These are phyloP conservation scores for Ephialtes manifestator DNA, from an alignment of 2,888 invertebrate species.

Conservation along the genomic window DNA sequence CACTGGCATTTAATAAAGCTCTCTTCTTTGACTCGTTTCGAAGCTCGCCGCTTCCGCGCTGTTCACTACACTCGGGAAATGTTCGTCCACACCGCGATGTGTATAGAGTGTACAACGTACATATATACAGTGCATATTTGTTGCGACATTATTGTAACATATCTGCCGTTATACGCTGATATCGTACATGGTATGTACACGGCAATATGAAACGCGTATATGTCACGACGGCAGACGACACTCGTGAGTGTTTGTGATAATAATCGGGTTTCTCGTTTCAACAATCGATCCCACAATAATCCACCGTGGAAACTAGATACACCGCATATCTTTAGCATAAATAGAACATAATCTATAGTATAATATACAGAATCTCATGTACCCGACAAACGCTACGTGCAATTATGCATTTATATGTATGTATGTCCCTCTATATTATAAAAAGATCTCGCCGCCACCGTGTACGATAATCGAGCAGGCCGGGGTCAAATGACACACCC, in stretches of 20 bases:
- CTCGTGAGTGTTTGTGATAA: slow-evolving; percentile 17
- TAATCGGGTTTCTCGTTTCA: slow-evolving; percentile 52
- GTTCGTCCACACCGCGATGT: slow-evolving; percentile 1
- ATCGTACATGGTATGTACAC: background rate
- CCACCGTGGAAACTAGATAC: slow-evolving; percentile 45
- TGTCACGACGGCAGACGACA: slow-evolving; percentile 43
- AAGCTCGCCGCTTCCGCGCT: slow-evolving; percentile 18
- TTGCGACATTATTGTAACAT: slow-evolving; percentile 53
- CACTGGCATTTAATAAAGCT: slow-evolving; percentile 59
- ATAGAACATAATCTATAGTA: background rate
- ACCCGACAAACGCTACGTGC: background rate
- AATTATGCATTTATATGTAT: slow-evolving; percentile 4
- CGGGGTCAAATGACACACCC: no score
- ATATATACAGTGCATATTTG: slow-evolving; percentile 44
- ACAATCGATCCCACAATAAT: slow-evolving; percentile 55
- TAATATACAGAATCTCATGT: background rate
- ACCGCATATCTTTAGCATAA: slow-evolving; percentile 12
- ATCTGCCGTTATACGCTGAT: slow-evolving; percentile 28
- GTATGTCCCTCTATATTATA: no score
- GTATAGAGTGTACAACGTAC: slow-evolving; percentile 8
- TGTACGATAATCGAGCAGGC: no score
- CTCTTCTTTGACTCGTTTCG: slow-evolving; percentile 45
- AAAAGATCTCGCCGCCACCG: no score
- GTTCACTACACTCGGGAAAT: slow-evolving; percentile 20
- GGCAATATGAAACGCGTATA: slow-evolving; percentile 25